Conservation (phyloP, 2,113 vertebrate genomes). For the Terrapene triunguis region DNA sequence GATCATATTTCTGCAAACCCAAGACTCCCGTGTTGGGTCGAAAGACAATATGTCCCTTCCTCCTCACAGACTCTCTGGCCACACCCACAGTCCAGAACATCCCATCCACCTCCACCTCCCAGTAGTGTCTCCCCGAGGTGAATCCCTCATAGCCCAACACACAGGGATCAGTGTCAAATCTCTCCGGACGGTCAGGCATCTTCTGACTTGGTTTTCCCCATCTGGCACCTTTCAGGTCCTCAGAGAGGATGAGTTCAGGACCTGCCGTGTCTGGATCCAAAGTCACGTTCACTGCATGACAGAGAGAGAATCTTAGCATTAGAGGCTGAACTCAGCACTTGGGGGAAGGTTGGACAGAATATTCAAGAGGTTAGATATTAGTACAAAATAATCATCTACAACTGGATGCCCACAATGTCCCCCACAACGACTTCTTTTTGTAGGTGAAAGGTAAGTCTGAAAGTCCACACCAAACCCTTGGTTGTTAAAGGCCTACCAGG, state of each 20-base stretch:
- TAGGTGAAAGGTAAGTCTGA: no score
- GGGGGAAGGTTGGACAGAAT: background rate
- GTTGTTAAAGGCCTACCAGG: no score
- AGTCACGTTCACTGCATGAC: conserved; percentile 57
- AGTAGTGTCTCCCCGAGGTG: conserved; percentile 74
- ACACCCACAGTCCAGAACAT: conserved; percentile 84
- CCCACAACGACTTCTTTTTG: no score
- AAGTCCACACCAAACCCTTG: no score
- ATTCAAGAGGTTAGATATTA: background rate
- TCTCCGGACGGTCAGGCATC: conserved; percentile 24
- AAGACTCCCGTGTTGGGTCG: conserved; percentile 81
- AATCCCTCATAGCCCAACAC: background rate
- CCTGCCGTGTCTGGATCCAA: conserved; percentile 74
- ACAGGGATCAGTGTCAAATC: conserved; percentile 70
- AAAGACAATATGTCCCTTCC: conserved; percentile 78
- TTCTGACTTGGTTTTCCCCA: conserved; percentile 25
- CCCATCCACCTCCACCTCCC: conserved; percentile 75
- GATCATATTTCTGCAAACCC: conserved; percentile 78
- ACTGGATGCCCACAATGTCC: no score
- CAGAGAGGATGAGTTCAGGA: conserved; percentile 66
- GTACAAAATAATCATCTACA: background rate
- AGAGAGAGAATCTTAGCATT: background rate
- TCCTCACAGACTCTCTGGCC: conserved; percentile 79
- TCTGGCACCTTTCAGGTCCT: conserved; percentile 66
- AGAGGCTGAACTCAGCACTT: background rate